These are phyloP conservation scores for Eristalis intricaria DNA, from an alignment of 2,888 invertebrate genomes.

Conservation along the genomic window DNA sequence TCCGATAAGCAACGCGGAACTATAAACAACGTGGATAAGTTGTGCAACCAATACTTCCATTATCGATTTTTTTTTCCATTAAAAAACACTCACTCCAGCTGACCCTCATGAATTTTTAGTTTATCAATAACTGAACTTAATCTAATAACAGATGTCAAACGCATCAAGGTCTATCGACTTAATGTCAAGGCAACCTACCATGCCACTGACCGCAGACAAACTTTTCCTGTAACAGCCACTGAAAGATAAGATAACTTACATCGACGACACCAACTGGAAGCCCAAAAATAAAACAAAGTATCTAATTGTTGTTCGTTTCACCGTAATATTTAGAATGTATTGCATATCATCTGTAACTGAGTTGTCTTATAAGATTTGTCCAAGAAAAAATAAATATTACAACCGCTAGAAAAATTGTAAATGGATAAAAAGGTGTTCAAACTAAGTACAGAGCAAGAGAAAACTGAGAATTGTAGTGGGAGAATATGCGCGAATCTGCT, in stretches of 20 bases:
- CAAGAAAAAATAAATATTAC: slow-evolving; percentile 56
- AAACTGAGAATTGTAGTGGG: slow-evolving; percentile 23
- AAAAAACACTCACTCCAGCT: neutral
- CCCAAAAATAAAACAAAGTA: neutral
- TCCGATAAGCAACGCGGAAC: neutral
- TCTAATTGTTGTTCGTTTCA: neutral
- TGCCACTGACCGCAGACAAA: neutral
- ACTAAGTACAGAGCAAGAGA: slow-evolving; percentile 58
- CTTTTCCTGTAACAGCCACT: neutral
- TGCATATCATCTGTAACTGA: slow-evolving; percentile 33
- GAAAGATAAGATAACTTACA: neutral
- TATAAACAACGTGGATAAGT: too few species aligned
- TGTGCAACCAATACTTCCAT: neutral
- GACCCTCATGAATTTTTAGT: neutral
- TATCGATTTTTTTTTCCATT: neutral
- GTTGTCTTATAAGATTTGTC: slow-evolving; percentile 30
- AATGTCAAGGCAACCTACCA: neutral
- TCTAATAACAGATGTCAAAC: neutral
- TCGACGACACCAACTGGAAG: neutral
- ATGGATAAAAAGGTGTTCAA: slow-evolving; percentile 34
- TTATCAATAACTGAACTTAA: neutral
- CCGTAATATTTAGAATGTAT: slow-evolving; percentile 51
- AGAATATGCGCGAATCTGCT: slow-evolving; percentile 25
- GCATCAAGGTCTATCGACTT: neutral
- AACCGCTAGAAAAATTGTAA: slow-evolving; percentile 47